Base-by-base conservation (phyloP, 1,140 invertebrate genomes). In the Diachasma alloeum region DNA sequence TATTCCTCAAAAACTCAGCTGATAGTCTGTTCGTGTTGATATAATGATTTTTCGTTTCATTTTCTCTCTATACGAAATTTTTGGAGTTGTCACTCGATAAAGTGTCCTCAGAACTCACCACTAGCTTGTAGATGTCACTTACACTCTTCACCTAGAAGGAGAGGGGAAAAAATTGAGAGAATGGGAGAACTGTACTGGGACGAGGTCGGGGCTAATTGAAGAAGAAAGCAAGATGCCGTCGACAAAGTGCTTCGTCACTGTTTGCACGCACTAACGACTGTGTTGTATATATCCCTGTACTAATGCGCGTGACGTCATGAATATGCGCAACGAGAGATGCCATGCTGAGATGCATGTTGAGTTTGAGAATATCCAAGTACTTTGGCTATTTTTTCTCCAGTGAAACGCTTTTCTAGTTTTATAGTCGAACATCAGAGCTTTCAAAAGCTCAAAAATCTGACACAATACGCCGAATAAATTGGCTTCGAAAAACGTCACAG, bases 281-380 rank as follows among this genome's bases (percentile, higher is more conserved):
- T 63, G 59, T 63, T 63, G 59, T 63, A 63, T 63, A 26, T 26
- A 63, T 22, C 2, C 59, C 6, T 19, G 48, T 63, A 63, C 59
- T 26, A 63, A 63, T 59, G 53, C 11, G 59, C 59, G 59, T 59
- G 46, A 56, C 71, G 44, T 72, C 70, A 72, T 46, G 44, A 11
- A 15, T 46, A n/a, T 72, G 11, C 67, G 42, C 56, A 69, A 39
- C n/a, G 26, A 67, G 17, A 44, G 44, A 11, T n/a, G 44, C 4
- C 31, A 31, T 31, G 31, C 31, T 31, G 31, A 31, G 31, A 2
- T 31, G 31, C 31, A 31, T 3, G 31, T 31, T 31, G 31, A 31
- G 6, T 31, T 31, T 31, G 6, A 31, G 6, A 6, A 31, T 31
- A 31, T 31, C 31, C 6, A 31, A 31, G 31, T 31, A 31, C 31